These are phyloP conservation scores for Apodemia zela DNA, from an alignment of 2,888 invertebrate genomes.

Conservation along the genomic window DNA sequence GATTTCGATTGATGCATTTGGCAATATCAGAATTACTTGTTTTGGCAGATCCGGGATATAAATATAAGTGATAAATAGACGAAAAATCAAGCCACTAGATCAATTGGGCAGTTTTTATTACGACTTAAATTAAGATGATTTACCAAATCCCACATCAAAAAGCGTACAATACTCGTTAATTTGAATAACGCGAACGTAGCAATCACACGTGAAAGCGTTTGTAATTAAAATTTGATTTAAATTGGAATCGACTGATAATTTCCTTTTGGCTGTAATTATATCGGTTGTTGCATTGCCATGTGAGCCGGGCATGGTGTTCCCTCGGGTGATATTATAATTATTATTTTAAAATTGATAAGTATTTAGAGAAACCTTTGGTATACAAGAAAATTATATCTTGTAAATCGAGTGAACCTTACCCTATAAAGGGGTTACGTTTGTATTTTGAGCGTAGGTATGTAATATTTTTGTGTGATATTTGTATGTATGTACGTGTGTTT, in stretches of 20 bases:
- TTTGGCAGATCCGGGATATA: not conserved
- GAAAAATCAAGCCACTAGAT: not conserved
- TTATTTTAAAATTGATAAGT: not conserved
- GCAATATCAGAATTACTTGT: not conserved
- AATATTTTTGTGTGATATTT: too few relatives aligned
- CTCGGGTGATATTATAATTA: not conserved
- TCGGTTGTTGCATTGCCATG: too few relatives aligned
- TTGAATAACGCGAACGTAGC: constrained; percentile 45
- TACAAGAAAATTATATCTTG: too few relatives aligned
- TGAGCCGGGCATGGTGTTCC: constrained; percentile 7
- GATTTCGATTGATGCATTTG: too few relatives aligned
- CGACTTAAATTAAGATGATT: constrained; percentile 22
- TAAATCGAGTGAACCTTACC: too few relatives aligned
- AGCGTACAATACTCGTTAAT: constrained; percentile 40
- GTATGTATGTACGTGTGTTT: too few relatives aligned
- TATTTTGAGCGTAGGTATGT: too few relatives aligned
- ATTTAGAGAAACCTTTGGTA: not conserved
- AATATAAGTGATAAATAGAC: not conserved
- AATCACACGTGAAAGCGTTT: constrained; percentile 41
- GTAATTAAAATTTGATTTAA: constrained; percentile 47
- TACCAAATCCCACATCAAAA: constrained; percentile 30
- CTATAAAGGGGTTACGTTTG: too few relatives aligned
- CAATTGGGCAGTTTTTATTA: not conserved
- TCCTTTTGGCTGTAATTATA: constrained; percentile 22
- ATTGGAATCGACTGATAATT: constrained; percentile 34